These are phyloP conservation scores for Heliconius hortense DNA, from an alignment of 2,888 invertebrate genomes.

Conservation along the genomic window DNA sequence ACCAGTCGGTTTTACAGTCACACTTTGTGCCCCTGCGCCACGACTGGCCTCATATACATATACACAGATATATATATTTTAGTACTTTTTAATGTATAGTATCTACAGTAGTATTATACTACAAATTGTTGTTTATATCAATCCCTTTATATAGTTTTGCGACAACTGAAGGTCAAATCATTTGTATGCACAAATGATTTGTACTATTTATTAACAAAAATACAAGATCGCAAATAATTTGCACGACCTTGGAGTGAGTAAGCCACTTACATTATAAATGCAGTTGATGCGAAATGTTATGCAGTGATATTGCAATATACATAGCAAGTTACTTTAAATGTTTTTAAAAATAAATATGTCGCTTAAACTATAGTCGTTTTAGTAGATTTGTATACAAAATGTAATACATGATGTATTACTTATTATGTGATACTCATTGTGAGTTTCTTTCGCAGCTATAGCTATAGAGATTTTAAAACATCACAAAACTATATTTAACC, in stretches of 20 bases:
- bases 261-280: slow-evolving; percentile 19
- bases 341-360: background rate
- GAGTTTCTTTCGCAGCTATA: background rate
- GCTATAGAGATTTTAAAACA: background rate
- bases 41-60: too few species aligned
- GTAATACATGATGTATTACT: background rate
- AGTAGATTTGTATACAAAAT: background rate
- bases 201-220: slow-evolving; percentile 23
- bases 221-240: slow-evolving; percentile 10
- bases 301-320: background rate
- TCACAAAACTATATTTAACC: background rate
- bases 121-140: slow-evolving; percentile 9
- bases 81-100: background rate
- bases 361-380: background rate
- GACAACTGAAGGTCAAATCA: slow-evolving; percentile 20
- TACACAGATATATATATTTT: too few species aligned
- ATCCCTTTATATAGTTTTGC: background rate
- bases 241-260: slow-evolving; percentile 13
- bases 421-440: too few species aligned
- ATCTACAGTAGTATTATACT: background rate
- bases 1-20: too few species aligned
- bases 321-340: background rate
- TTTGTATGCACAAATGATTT: slow-evolving; percentile 9
- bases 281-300: slow-evolving; percentile 1
- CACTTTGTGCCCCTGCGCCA: too few species aligned